phyloP scores from a whole-genome alignment of 2,113 vertebrate genomes.

The Cryptotis parvus region DNA sequence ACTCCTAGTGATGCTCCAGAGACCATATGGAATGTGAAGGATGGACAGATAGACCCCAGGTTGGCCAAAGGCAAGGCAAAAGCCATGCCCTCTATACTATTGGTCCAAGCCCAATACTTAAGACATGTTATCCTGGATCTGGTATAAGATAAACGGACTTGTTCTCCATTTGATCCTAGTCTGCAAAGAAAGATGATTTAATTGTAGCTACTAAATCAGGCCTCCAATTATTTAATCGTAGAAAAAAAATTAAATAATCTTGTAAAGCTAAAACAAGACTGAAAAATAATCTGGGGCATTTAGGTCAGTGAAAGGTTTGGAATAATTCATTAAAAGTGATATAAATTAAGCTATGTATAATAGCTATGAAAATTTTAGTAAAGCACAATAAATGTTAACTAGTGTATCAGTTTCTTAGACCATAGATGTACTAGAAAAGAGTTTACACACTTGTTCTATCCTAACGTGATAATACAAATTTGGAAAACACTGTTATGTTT shows the following conservation, averaged over 20 bases:
- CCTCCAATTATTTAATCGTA: not conserved
- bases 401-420: not conserved
- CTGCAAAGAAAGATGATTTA: not conserved
- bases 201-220: not conserved
- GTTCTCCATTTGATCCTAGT: not conserved
- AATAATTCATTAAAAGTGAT: not conserved
- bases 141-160: not conserved
- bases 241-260: not conserved
- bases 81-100: no score
- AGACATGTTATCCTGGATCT: not conserved
- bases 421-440: not conserved
- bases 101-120: no score
- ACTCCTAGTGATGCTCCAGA: no score
- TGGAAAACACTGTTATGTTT: not conserved
- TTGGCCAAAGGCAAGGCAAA: no score
- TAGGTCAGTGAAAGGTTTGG: not conserved
- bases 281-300: conserved; percentile 9
- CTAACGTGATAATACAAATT: not conserved
- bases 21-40: no score
- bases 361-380: not conserved
- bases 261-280: not conserved
- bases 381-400: not conserved
- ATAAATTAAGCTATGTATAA: not conserved
- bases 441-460: not conserved
- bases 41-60: no score